Conservation (phyloP, 2,113 vertebrate species). For the Cochlearius cochlearius region DNA sequence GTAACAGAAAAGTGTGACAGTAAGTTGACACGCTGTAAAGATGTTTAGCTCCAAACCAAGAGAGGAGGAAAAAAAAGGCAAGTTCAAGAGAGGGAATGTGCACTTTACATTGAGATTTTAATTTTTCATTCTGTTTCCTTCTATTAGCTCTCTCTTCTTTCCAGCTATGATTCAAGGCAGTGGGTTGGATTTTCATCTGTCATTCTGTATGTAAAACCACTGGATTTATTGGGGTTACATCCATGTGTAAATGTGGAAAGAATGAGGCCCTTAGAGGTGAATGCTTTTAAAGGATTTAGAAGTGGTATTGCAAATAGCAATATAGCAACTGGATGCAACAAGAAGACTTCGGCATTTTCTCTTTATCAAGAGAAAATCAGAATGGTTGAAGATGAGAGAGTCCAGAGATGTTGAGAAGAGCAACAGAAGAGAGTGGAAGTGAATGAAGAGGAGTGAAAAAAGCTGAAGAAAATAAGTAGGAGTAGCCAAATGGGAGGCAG, state of each 20-base stretch:
- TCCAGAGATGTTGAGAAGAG: background rate
- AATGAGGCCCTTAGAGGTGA: background rate
- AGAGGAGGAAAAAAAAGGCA: background rate
- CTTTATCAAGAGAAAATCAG: background rate
- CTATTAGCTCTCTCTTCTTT: background rate
- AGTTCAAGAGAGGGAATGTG: background rate
- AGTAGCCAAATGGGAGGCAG: background rate
- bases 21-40: slow-evolving; percentile 24
- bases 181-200: background rate
- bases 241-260: background rate
- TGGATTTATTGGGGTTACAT: background rate
- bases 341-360: background rate
- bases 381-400: background rate
- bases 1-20: slow-evolving; percentile 36
- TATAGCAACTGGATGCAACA: background rate
- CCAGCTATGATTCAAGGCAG: background rate
- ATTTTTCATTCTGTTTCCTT: background rate
- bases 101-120: background rate
- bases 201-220: background rate
- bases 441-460: background rate
- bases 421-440: background rate
- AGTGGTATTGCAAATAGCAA: background rate
- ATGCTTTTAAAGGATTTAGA: background rate
- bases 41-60: background rate
- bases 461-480: background rate